These are phyloP conservation scores for Agonopterix heracliana DNA, from an alignment of 2,888 invertebrate species.

Conservation along the genomic window DNA sequence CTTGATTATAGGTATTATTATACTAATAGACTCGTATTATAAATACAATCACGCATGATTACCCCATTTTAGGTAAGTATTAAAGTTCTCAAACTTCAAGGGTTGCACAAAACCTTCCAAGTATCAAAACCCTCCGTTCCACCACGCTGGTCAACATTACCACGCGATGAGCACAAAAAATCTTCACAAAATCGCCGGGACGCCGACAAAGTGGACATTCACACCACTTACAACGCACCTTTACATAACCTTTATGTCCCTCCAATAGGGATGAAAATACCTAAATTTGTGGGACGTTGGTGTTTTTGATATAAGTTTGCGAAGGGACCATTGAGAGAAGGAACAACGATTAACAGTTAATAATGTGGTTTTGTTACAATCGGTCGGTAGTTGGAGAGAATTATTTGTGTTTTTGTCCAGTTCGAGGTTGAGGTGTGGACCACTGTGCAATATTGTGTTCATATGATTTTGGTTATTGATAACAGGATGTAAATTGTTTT, in stretches of 20 bases:
- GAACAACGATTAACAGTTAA: constrained; percentile 48
- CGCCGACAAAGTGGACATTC: constrained; percentile 49
- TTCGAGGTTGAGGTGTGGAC: constrained; percentile 3
- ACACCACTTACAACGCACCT: too few species aligned
- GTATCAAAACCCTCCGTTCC: constrained; percentile 16
- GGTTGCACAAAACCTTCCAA: constrained; percentile 5
- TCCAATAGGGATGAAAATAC: neutral
- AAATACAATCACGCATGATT: too few species aligned
- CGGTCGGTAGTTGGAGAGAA: constrained; percentile 18
- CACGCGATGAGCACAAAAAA: constrained; percentile 51
- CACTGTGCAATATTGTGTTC: constrained; percentile 16
- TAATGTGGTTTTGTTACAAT: constrained; percentile 33
- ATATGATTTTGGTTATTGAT: constrained; percentile 7
- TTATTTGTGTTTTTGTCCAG: constrained; percentile 28
- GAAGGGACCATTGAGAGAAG: too few species aligned
- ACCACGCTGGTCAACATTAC: constrained; percentile 43
- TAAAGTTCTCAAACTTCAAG: too few species aligned
- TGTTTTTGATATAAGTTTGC: too few species aligned
- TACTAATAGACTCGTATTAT: too few species aligned
- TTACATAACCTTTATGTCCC: constrained; percentile 29
- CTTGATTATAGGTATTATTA: too few species aligned
- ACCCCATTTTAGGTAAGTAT: too few species aligned
- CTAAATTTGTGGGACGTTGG: too few species aligned
- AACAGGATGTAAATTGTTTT: constrained; percentile 9
- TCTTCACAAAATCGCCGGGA: constrained; percentile 29